A percentile compares a stretch with the other conserved stretches of the same genome.
Conservation (phyloP, 1,140 invertebrate genomes). For the Phymorhynchus buccinoides region DNA sequence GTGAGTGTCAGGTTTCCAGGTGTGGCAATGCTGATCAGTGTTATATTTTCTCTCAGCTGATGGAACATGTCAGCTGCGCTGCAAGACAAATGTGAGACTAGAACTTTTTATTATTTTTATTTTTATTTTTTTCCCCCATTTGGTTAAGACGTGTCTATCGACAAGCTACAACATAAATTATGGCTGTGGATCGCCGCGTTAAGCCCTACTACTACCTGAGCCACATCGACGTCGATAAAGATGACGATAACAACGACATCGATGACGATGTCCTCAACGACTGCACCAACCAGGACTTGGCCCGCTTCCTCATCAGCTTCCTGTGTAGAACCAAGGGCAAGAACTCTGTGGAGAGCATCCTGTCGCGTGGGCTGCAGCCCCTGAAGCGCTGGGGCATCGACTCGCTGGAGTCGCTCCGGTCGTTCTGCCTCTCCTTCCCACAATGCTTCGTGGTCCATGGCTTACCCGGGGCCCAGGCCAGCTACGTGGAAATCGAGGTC, state of each 20-base stretch:
- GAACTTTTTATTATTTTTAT: background rate
- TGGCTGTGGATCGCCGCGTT: background rate
- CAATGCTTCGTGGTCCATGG: background rate
- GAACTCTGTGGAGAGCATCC: background rate
- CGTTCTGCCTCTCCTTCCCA: background rate
- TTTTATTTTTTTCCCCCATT: background rate
- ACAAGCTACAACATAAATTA: background rate
- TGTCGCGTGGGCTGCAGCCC: background rate
- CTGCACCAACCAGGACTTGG: background rate
- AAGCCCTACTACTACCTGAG: conserved; percentile 5
- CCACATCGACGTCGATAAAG: background rate
- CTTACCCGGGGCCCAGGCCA: background rate
- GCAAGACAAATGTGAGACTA: background rate
- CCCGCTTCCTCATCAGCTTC: conserved; percentile 8
- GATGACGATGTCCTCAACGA: no score
- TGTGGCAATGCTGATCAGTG: no score
- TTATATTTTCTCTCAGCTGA: no score
- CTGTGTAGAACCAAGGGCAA: conserved; percentile 22
- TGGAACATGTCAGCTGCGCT: background rate
- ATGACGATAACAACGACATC: background rate
- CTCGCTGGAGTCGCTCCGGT: background rate
- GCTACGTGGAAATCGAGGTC: background rate
- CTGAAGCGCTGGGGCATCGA: background rate
- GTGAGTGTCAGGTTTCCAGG: no score
- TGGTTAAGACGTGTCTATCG: no score